Conservation (phyloP, 2,797 vertebrate species). For the Heterohyrax brucei region DNA sequence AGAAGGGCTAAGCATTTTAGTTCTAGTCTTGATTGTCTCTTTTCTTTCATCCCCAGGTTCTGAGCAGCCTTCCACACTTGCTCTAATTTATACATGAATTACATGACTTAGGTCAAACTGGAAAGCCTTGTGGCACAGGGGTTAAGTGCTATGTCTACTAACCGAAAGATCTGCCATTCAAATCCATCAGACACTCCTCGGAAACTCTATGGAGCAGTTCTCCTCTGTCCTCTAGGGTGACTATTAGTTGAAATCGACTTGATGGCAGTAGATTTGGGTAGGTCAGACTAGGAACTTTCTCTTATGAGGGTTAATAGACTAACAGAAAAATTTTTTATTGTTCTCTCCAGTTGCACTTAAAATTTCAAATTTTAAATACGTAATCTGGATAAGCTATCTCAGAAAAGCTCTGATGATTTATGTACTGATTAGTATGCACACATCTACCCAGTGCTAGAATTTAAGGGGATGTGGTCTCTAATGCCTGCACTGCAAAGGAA, state of each 20-base stretch:
- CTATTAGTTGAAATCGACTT: no score
- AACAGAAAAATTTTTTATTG: not conserved
- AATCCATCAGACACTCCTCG: no score
- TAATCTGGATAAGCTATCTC: not conserved
- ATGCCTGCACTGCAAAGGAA: not conserved
- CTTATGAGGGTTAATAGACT: not conserved
- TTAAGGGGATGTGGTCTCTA: not conserved
- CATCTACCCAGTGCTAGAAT: not conserved
- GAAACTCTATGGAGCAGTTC: no score
- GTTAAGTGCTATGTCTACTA: no score
- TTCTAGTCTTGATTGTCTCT: not conserved
- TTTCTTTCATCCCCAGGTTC: not conserved
- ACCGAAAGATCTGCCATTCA: no score
- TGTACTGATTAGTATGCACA: not conserved
- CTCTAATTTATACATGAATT: no score
- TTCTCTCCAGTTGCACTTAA: not conserved
- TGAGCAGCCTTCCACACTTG: not conserved
- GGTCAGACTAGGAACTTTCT: not conserved
- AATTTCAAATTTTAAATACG: constrained; percentile 41
- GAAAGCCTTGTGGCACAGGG: no score
- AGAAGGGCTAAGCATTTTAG: not conserved
- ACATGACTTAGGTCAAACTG: no score
- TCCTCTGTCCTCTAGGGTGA: no score
- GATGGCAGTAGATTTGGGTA: not conserved
- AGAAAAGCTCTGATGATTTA: constrained; percentile 15